Conservation (phyloP, 1,140 invertebrate species). For the Manduca sexta region DNA sequence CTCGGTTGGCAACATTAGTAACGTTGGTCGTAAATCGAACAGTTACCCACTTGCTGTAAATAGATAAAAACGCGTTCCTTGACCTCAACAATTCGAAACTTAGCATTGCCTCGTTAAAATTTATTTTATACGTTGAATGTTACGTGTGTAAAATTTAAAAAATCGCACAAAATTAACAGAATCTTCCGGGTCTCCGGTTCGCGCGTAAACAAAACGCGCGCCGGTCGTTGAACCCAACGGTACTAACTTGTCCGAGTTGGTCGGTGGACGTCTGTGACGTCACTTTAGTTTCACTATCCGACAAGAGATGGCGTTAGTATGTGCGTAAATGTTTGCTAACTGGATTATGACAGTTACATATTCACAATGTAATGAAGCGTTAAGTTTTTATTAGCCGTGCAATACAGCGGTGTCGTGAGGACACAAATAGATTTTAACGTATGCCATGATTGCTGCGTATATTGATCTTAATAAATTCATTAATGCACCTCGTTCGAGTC, state of each 20-base stretch:
- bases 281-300: slow-evolving; percentile 28
- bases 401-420: not conserved
- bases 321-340: not conserved
- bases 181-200: slow-evolving; percentile 30
- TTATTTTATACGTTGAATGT: slow-evolving; percentile 19
- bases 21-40: too few relatives aligned
- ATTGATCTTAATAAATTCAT: too few relatives aligned
- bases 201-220: slow-evolving; percentile 59
- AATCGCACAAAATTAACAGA: slow-evolving; percentile 25
- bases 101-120: slow-evolving; percentile 23
- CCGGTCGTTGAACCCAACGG: slow-evolving; percentile 63
- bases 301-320: slow-evolving; percentile 22
- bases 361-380: too few relatives aligned
- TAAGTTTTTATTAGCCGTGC: too few relatives aligned
- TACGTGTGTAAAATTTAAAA: slow-evolving; percentile 25
- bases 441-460: not conserved
- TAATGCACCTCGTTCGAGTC: too few relatives aligned
- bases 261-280: slow-evolving; percentile 49
- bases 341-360: not conserved
- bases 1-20: too few relatives aligned
- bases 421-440: not conserved
- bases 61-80: slow-evolving; percentile 7
- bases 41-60: too few relatives aligned
- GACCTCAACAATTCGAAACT: slow-evolving; percentile 12
- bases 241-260: slow-evolving; percentile 54